A percentile compares a stretch with the other conserved stretches of the same genome.
phyloP scores from a whole-genome alignment of 2,888 invertebrate genomes.

The Acanthosepion lycidas region DNA sequence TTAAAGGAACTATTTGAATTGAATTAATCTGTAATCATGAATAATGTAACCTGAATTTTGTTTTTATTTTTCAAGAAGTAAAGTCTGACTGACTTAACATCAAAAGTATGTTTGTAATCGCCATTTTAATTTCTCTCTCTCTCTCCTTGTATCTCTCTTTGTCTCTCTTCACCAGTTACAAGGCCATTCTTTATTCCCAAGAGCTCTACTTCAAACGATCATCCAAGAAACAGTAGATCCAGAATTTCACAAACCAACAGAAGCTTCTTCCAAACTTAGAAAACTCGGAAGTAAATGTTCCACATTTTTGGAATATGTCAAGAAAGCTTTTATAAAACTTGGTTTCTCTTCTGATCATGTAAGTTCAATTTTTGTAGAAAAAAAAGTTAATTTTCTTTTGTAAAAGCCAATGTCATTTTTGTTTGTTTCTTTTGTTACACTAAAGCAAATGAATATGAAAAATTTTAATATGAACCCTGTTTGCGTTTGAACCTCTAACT shows the following conservation, averaged over 20 bases:
- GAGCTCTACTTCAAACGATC: constrained; percentile 82
- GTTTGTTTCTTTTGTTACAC: too few species aligned
- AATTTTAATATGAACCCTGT: too few species aligned
- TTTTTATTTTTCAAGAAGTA: too few species aligned
- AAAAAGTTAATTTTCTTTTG: not conserved
- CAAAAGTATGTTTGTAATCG: too few species aligned
- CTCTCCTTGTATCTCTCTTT: not conserved
- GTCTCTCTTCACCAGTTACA: constrained; percentile 75
- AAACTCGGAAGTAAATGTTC: constrained; percentile 79
- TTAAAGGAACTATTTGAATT: too few species aligned
- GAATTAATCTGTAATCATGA: too few species aligned
- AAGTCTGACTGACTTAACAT: too few species aligned
- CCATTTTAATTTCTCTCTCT: not conserved
- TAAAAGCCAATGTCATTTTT: too few species aligned
- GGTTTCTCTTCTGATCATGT: constrained; percentile 77
- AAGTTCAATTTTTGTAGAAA: constrained; percentile 58
- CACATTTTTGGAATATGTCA: constrained; percentile 83
- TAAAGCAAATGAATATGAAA: too few species aligned
- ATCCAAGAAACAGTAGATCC: constrained; percentile 76
- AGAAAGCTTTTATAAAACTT: constrained; percentile 81
- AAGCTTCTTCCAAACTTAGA: constrained; percentile 70
- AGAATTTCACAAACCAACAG: constrained; percentile 50
- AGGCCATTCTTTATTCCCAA: constrained; percentile 82
- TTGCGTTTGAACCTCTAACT: too few species aligned
- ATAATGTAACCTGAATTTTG: too few species aligned